Base-by-base conservation (phyloP, 2,888 invertebrate species). In the Zaprionus lineosus region DNA sequence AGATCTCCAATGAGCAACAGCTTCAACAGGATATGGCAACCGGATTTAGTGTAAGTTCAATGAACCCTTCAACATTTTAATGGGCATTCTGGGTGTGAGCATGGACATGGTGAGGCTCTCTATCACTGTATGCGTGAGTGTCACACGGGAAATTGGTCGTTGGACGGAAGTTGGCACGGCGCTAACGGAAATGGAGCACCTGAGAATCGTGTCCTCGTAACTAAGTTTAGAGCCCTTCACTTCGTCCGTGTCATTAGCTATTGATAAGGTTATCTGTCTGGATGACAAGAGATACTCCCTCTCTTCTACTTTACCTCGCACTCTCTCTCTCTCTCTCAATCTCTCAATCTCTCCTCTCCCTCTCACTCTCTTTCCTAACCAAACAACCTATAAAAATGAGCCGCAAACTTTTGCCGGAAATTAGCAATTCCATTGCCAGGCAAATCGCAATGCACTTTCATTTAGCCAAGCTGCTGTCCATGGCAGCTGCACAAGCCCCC, bases 1-100 rank as follows among this genome's bases (percentile, higher is more conserved):
- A 95, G 88, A 93, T 96, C 79, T 93, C 93, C 41, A 76, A 72
- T 12, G 83, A 85, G 21, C 65, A 67, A 44, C 68, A 60, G 57
- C 95, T 95, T 88, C 94, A 94, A 44, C 41, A 28, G 64, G 63
- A 73, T 21, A 34, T 53, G 34, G 14, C 68, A 39, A 56, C 68
- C 37, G 81, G 76, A 53, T 77, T 77, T 43, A 77, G 84, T 33
- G 77, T 77, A 75, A 77, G 77, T 77, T 77, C 74, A 77, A 56
- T 69, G 62, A 63, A 73, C 84, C 56, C 36, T 3, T n/a, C 5
- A 4, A 16, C 34, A 19, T 5, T 5, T 6, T 11, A 2, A 24
- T n/a, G 7, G 4, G n/a, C 8, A n/a, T 28, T 2, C 14, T 4
- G 14, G 2, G 3, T 9, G 8, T 33, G 15, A 15, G 12, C 11